Evolutionary conservation across 2,888 invertebrate genomes (phyloP), one percentile per base, ranked within the genome.

Genomic region (Sinodicranocentrus sp.): DNA sequence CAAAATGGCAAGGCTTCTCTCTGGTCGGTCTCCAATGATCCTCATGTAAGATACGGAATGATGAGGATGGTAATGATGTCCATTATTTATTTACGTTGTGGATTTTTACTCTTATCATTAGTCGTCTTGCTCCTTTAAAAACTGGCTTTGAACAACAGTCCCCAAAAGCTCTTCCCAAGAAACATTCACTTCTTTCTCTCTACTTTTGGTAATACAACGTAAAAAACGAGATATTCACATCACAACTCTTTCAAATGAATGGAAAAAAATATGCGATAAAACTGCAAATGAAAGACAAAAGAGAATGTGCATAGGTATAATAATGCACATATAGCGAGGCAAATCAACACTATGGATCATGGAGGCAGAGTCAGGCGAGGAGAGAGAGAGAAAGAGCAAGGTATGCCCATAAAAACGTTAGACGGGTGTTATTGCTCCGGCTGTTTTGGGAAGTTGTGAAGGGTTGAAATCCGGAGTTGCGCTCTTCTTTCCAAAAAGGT

Each of bases 341-440:
- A 39, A 13, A 39, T 5, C 39, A 39, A 39, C 39, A 39, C 13
- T 13, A 39, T 48, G 6, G 48, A 28, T 8, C 23, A 26, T n/a
- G 68, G 68, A 68, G 68, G 68, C 68, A 68, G 68, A 68, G 68
- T 68, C 68, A 68, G 26, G 57, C 33, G 63, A 65, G 65, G 43
- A 65, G 39, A n/a, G n/a, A n/a, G n/a, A n/a, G n/a, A n/a, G n/a
- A 26, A 57, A 8, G 52, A 63, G 63, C 39, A 68, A 68, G 68
- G 68, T 68, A 68, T 68, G 68, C 68, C 68, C 68, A 68, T 68
- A 68, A 68, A n/a, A 68, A 68, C 48, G 13, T 65, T 57, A 2
- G 61, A 3, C 28, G 6, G 48, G 68, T 68, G 68, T 68, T 68
- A 68, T 68, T 68, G 68, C 68, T 68, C 68, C 48, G 13, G 48